Base-by-base conservation (phyloP, 2,113 vertebrate species). In the Colinus virginianus region DNA sequence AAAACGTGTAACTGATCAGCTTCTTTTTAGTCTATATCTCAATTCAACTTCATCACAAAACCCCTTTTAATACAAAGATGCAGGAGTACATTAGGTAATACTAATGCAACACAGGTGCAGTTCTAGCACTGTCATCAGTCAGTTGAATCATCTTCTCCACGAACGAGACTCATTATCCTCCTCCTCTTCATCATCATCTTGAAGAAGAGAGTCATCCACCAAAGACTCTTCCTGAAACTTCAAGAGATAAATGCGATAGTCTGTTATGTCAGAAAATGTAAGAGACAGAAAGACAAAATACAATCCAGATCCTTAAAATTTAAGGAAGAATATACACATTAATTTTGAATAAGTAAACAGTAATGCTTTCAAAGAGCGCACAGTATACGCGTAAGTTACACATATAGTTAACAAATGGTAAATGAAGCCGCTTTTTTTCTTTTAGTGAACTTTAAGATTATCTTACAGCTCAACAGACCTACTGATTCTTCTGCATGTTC, bases 171-270 rank as follows among this genome's bases (percentile, higher is more conserved):
- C 99, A 62, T 99, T 99, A 95, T 99, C 99, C 4, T 99, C 99
- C 43, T 99, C 99, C 87, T 99, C 99, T 96, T 99, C 99, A 72
- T 99, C 99, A 48, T 99, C 99, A 32, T 99, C 99, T 97, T 99
- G 99, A 97, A 99, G 98, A 96, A 99, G 97, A 3, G 98, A 98
- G 85, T 99, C 98, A 85, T 99, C 99, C 86, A 99, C 98, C 96
- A 99, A 97, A 43, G 99, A 98, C 94, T 99, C 99, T 90, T 99
- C 99, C 88, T 98, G 98, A 97, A 99, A 99, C 99, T 99, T 97
- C 45, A 96, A 70, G 82, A 96, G 20, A 88, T 79, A 92, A 82
- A 70, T 1, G 3, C 18, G 62, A 85, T 79, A 94, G 91, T 87
- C 46, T 76, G 63, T 94, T 87, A 80, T 34, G 84, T 64, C 81